phyloP scores from a whole-genome alignment of 23 tunicate genomes.

The Oikopleura vanhoeffeni region DNA sequence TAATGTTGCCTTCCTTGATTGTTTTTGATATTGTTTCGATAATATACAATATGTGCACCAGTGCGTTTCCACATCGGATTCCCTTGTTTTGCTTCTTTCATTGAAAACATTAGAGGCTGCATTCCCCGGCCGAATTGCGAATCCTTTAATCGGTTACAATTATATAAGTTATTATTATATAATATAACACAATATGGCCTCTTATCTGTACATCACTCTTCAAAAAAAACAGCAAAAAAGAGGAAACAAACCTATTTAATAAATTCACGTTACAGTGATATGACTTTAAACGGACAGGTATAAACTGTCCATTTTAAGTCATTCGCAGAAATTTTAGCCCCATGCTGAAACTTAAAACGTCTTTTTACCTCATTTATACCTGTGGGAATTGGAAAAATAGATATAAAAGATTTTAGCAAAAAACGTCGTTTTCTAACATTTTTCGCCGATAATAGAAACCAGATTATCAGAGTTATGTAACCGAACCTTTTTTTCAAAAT shows the following conservation, averaged over 20 bases:
- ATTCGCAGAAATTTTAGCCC: too few species aligned
- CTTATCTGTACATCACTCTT: neutral
- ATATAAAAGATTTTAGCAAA: too few species aligned
- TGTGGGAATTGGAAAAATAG: too few species aligned
- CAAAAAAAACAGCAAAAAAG: neutral
- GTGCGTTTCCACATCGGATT: conserved; percentile 47
- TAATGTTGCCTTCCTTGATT: conserved; percentile 17
- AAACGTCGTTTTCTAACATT: too few species aligned
- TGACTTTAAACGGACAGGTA: too few species aligned
- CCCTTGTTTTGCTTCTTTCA: conserved; percentile 51
- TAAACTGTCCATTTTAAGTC: too few species aligned
- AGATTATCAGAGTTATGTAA: too few species aligned
- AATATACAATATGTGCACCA: conserved; percentile 56
- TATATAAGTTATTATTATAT: neutral
- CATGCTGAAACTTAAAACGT: too few species aligned
- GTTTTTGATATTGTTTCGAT: conserved; percentile 28
- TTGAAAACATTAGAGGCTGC: conserved; percentile 96
- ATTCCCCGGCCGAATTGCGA: conserved; percentile 31
- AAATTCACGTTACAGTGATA: too few species aligned
- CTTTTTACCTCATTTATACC: too few species aligned
- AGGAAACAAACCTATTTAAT: neutral
- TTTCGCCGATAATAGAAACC: too few species aligned
- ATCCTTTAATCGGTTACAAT: too few species aligned
- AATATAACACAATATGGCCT: neutral
- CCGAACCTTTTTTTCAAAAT: conserved; percentile 97